Conservation (phyloP, 2,797 vertebrate species). For the Argyrosomus regius region DNA sequence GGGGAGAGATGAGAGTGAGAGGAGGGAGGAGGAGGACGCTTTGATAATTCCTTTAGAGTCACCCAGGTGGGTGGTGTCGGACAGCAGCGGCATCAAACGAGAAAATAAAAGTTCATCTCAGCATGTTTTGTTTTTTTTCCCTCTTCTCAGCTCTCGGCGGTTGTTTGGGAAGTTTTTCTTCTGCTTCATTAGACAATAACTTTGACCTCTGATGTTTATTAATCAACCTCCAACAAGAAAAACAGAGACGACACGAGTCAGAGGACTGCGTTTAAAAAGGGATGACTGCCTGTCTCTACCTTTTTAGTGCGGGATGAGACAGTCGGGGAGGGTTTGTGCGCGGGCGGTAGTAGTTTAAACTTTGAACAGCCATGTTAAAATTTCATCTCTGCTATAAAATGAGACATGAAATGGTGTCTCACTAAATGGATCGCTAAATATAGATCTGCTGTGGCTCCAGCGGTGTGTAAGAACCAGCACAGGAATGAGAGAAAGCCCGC, state of each 20-base stretch:
- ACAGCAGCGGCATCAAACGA: conserved; percentile 33
- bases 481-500: neutral
- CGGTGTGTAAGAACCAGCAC: conserved; percentile 27
- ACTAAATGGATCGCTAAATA: conserved; percentile 50
- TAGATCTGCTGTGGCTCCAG: conserved; percentile 27
- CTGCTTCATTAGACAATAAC: conserved; percentile 15
- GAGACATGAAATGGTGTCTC: conserved; percentile 39
- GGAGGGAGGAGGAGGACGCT: conserved; percentile 33
- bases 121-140: neutral
- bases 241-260: conserved; percentile 11
- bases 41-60: conserved; percentile 46
- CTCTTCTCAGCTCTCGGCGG: conserved; percentile 6
- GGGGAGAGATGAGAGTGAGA: conserved; percentile 1
- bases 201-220: conserved; percentile 7
- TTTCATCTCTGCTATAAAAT: conserved; percentile 52
- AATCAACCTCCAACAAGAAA: conserved; percentile 12
- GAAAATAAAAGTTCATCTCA: conserved; percentile 25
- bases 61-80: conserved; percentile 47
- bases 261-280: neutral
- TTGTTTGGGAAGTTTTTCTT: neutral
- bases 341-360: conserved; percentile 30
- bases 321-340: neutral
- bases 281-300: neutral
- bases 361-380: conserved; percentile 42
- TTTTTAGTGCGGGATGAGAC: conserved; percentile 2